phyloP scores from a whole-genome alignment of 2,888 invertebrate species.

The Pammene aurita region DNA sequence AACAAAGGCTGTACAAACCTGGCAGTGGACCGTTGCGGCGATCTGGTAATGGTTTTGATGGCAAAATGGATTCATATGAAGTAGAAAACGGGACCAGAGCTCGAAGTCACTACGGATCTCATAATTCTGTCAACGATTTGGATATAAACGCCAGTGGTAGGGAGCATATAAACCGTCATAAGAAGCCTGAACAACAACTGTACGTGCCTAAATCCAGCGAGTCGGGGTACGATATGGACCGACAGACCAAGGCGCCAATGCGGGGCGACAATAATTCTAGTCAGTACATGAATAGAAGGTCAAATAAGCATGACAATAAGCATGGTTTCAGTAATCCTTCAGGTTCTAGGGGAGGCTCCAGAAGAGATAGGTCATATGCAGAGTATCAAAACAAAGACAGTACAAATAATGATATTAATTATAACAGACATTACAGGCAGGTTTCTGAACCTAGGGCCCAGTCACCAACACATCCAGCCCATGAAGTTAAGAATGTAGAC shows the following conservation, averaged over 20 bases:
- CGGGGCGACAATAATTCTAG: slow-evolving; percentile 71
- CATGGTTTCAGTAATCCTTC: slow-evolving; percentile 58
- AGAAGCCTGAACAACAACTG: slow-evolving; percentile 77
- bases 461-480: slow-evolving; percentile 69
- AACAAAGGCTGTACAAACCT: slow-evolving; percentile 88
- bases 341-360: slow-evolving; percentile 64
- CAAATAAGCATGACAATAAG: slow-evolving; percentile 65
- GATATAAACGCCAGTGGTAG: slow-evolving; percentile 55
- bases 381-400: slow-evolving; percentile 65
- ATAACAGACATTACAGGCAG: slow-evolving; percentile 77
- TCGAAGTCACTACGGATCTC: slow-evolving; percentile 70
- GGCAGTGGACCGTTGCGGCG: slow-evolving; percentile 90
- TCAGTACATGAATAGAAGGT: slow-evolving; percentile 70
- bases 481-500: slow-evolving; percentile 74
- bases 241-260: slow-evolving; percentile 59
- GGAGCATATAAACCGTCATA: slow-evolving; percentile 63
- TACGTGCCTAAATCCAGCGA: slow-evolving; percentile 74
- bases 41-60: slow-evolving; percentile 84
- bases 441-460: slow-evolving; percentile 86
- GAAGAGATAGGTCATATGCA: slow-evolving; percentile 67
- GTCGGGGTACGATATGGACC: slow-evolving; percentile 63
- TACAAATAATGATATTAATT: slow-evolving; percentile 69
- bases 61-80: slow-evolving; percentile 78
- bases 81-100: slow-evolving; percentile 62
- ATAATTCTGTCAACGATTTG: slow-evolving; percentile 70